phyloP scores from a whole-genome alignment of 1,140 invertebrate genomes.

The Brachionus rotundiformis region DNA sequence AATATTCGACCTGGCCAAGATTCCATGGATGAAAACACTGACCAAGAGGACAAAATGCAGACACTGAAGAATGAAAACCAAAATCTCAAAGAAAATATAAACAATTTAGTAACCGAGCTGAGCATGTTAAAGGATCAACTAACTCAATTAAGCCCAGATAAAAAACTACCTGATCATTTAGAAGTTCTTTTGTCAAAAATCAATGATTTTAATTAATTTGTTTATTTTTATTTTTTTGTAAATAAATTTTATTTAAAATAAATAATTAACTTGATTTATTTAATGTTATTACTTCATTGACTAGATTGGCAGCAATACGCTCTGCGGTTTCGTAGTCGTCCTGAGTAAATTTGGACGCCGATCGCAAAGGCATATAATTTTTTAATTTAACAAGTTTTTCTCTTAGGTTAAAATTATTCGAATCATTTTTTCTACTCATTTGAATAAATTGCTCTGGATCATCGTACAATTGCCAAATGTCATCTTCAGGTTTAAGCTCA shows the following conservation, averaged over 20 bases:
- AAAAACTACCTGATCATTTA: slow-evolving; percentile 12
- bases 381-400: slow-evolving; percentile 22
- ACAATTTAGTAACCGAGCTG: slow-evolving; percentile 86
- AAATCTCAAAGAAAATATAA: slow-evolving; percentile 83
- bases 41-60: slow-evolving; percentile 91
- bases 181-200: neutral
- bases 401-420: neutral
- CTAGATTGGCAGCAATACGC: slow-evolving; percentile 28
- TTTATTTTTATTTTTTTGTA: neutral
- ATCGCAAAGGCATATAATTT: neutral
- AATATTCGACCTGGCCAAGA: neutral
- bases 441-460: neutral
- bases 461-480: slow-evolving; percentile 11
- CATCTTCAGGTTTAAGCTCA: neutral
- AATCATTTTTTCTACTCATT: neutral
- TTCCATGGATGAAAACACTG: slow-evolving; percentile 81
- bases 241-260: slow-evolving; percentile 5
- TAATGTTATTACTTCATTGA: slow-evolving; percentile 23
- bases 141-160: slow-evolving; percentile 67
- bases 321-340: slow-evolving; percentile 21
- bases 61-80: slow-evolving; percentile 87
- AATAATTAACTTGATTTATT: neutral
- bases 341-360: neutral
- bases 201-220: neutral
- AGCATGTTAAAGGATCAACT: slow-evolving; percentile 79